Base-by-base conservation (phyloP, 2,888 invertebrate genomes). In the Andrena bicolor region DNA sequence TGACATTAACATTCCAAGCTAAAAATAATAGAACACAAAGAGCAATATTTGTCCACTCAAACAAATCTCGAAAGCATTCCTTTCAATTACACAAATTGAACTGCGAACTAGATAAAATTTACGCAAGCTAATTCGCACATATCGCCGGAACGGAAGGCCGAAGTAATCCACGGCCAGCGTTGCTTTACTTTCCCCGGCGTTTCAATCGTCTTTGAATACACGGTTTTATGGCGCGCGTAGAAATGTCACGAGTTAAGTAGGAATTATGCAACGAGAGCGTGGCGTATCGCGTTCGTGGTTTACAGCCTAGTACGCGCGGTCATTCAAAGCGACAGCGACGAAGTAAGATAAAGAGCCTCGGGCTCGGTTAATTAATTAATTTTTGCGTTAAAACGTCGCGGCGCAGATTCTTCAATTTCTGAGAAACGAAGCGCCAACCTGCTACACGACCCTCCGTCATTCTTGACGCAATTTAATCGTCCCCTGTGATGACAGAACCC, bases 231-330 rank as follows among this genome's bases (percentile, higher is more conserved):
- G n/a, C 20, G 30, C 20, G 2, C 16, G 16, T 26, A 5, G 16
- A 65, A 30, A 48, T 28, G 65, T 49, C 49, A 10, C n/a, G n/a
- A 49, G 49, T 5, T n/a, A 8, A n/a, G 2, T 26, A 28, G 28
- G 16, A 71, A 56, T 65, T 35, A 41, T 53, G 20, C 35, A 41
- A 56, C 28, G 32, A 28, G n/a, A 41, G n/a, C 13, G 28, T 56
- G 26, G 7, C 7, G 23, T 26, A 53, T 56, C 53, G 20, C 20
- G 0, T 8, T 56, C 16, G 35, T 3, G 35, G 64, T 64, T 53
- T 35, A 4, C 16, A 13, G 13, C 3, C 26, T 26, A 1, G 56
- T 10, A 5, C 20, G 13, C 64, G 13, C 13, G 6, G 2, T 3
- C 53, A 4, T 49, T 20, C 16, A 32, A 58, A n/a, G n/a, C 32